Conservation (phyloP, 2,888 invertebrate species). For the Drosophila infuscata region DNA sequence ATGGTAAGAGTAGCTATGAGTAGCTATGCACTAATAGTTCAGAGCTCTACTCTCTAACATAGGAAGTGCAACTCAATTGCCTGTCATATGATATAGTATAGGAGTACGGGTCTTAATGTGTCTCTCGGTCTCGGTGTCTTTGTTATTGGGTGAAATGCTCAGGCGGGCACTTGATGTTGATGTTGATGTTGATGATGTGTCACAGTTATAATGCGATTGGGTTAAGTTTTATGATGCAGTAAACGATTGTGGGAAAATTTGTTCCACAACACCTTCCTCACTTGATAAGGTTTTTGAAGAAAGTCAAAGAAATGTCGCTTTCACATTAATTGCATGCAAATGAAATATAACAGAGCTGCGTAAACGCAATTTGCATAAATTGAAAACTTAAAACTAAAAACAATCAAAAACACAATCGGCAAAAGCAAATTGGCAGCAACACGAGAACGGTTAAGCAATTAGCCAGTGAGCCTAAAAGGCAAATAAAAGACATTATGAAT, state of each 20-base stretch:
- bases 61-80: conserved; percentile 70
- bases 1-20: conserved; percentile 17
- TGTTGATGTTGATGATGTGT: conserved; percentile 71
- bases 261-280: not conserved
- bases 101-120: conserved; percentile 10
- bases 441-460: conserved; percentile 40
- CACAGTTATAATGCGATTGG: conserved; percentile 79
- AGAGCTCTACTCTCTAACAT: conserved; percentile 32
- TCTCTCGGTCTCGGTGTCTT: conserved; percentile 2
- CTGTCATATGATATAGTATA: conserved; percentile 41
- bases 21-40: conserved; percentile 68
- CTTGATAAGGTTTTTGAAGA: conserved; percentile 41
- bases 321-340: conserved; percentile 73
- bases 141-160: conserved; percentile 67
- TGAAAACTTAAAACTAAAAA: conserved; percentile 21
- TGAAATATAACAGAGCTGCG: conserved; percentile 44
- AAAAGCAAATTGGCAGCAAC: not conserved
- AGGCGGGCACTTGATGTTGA: conserved; percentile 72
- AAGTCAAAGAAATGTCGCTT: conserved; percentile 72
- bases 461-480: conserved; percentile 36
- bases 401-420: not conserved
- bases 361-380: conserved; percentile 67
- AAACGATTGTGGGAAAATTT: conserved; percentile 72
- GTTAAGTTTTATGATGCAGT: conserved; percentile 77
- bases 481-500: conserved; percentile 59